Conservation (phyloP, 2,113 vertebrate genomes). For the Motacilla tschutschensis region DNA sequence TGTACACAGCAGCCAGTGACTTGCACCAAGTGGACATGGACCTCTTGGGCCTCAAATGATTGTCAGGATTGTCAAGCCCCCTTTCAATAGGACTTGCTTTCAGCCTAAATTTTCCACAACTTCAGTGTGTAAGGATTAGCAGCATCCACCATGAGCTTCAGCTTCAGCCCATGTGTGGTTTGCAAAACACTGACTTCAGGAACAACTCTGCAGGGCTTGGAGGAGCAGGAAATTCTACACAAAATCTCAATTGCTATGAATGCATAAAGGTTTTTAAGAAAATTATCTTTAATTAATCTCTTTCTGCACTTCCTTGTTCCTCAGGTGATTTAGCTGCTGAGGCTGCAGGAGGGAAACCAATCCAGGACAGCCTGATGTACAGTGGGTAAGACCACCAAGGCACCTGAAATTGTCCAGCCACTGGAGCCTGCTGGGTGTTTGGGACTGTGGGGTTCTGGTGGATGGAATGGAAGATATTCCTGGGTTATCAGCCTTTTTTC, state of each 20-base stretch:
- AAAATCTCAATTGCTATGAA: not conserved
- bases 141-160: not conserved
- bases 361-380: constrained; percentile 84
- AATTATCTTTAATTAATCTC: not conserved
- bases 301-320: not conserved
- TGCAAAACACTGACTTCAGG: not conserved
- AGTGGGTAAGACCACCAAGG: constrained; percentile 80
- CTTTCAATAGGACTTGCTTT: not conserved
- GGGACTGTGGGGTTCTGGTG: not conserved
- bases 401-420: not conserved
- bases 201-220: not conserved
- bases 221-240: not conserved
- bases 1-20: not conserved
- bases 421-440: not conserved
- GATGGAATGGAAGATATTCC: not conserved
- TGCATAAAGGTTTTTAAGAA: not conserved
- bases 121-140: not conserved
- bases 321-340: constrained; percentile 85
- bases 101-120: not conserved
- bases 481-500: not conserved
- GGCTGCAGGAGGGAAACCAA: constrained; percentile 71
- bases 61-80: not conserved
- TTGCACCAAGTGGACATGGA: not conserved
- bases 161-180: not conserved
- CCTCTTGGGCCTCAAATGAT: not conserved